A percentile compares a stretch with the other conserved stretches of the same genome.
phyloP scores from a whole-genome alignment of 2,113 vertebrate species.

The Halcyon malimbica region DNA sequence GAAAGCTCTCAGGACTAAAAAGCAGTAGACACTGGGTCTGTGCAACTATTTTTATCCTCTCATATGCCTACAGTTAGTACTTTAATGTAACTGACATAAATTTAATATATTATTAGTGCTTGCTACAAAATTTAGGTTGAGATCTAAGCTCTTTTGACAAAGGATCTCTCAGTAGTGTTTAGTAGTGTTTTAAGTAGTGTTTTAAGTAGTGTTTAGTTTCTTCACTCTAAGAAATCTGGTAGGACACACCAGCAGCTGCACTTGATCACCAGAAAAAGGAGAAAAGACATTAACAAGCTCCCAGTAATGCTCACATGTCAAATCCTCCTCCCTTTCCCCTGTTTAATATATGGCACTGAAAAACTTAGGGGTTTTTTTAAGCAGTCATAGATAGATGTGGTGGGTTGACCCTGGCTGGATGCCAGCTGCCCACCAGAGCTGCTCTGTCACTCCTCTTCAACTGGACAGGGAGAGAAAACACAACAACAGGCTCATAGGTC shows the following conservation, averaged over 20 bases:
- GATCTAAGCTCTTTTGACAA: background rate
- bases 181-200: background rate
- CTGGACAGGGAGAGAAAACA: background rate
- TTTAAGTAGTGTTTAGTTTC: background rate
- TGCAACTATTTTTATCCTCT: background rate
- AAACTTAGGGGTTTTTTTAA: background rate
- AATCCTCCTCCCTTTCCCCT: background rate
- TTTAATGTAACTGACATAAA: background rate
- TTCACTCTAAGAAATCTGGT: background rate
- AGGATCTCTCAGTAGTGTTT: background rate
- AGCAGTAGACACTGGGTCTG: background rate
- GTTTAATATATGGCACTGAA: background rate
- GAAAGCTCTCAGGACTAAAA: background rate
- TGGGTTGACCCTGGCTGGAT: background rate
- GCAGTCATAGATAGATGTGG: background rate
- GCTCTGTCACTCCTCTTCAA: background rate
- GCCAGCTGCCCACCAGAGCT: background rate
- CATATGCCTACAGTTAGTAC: background rate
- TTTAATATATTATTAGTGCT: background rate
- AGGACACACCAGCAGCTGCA: background rate
- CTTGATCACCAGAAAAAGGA: background rate
- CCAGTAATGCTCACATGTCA: background rate
- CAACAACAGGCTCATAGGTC: background rate
- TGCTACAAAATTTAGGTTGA: background rate
- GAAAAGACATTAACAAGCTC: background rate